Base-by-base conservation (phyloP, 2,888 invertebrate genomes). In the Tortrix viridana region DNA sequence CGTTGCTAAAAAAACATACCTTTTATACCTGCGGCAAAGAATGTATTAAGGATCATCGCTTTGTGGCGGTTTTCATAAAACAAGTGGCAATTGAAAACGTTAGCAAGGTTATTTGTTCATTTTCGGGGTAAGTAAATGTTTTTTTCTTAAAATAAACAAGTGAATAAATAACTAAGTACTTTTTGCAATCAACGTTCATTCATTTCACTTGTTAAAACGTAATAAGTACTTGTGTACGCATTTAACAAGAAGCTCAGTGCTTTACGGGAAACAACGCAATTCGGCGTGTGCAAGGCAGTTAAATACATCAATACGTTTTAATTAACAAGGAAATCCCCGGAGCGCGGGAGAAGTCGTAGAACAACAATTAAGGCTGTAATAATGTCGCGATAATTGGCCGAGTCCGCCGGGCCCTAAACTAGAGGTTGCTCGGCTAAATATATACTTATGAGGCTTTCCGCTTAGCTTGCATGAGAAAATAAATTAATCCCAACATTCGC, bases 351-450 rank as follows among this genome's bases (percentile, higher is more conserved):
- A 76, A 81, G 75, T 83, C 81, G 74, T 70, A 71, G 70, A 82
- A 81, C 81, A 82, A 81, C 82, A 81, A 79, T 84, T 83, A 84
- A 72, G 75, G 68, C 69, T 71, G 71, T 74, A 77, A 80, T 80
- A 82, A 78, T 75, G 76, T 71, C 72, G 71, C 74, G 76, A 80
- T 85, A 84, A 85, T 85, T 83, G 81, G 74, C 74, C 69, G 72
- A 76, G 74, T 76, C 79, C 53, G 41, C 16, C 18, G 57, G 58
- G 53, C 48, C 32, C 53, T 52, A 16, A 52, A 53, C 46, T 52
- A 52, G 9, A 48, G 54, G 44, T 56, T 57, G 64, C 74, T 73
- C 71, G 72, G 26, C 59, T 50, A 52, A 62, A 57, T 62, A 49
- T 54, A n/a, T 48, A 49, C 60, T 43, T 49, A 49, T 18, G 19